Evolutionary conservation across 2,888 invertebrate genomes (phyloP).

Genomic region (Patella depressa): DNA sequence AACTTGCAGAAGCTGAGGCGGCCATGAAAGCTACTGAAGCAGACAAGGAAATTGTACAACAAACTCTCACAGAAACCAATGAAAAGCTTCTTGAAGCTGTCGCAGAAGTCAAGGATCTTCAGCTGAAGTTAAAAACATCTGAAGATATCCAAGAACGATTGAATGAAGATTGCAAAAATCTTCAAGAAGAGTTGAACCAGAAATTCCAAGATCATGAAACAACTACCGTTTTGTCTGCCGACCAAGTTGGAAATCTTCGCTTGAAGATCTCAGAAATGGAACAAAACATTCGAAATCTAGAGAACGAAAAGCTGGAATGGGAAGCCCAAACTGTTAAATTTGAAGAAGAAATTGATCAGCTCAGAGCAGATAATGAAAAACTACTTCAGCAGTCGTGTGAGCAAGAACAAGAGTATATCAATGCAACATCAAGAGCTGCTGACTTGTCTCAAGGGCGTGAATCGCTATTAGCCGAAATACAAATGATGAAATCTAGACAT

Average conservation of each 20-base stretch:
- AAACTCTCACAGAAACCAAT: conserved; percentile 17
- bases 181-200: conserved; percentile 3
- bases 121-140: conserved; percentile 23
- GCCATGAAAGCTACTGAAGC: conserved; percentile 21
- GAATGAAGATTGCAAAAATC: conserved; percentile 25
- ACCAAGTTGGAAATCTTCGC: conserved; percentile 14
- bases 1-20: conserved; percentile 28
- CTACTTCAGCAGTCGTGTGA: not conserved
- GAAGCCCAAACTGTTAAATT: conserved; percentile 13
- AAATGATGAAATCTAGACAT: not conserved
- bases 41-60: conserved; percentile 14
- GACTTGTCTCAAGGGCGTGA: conserved; percentile 17
- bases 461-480: not conserved
- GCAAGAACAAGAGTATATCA: not conserved
- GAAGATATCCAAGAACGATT: conserved; percentile 19
- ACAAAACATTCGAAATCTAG: conserved; percentile 18
- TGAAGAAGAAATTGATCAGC: conserved; percentile 16
- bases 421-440: not conserved
- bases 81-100: conserved; percentile 8
- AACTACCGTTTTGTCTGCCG: not conserved
- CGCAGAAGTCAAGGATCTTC: conserved; percentile 16
- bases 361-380: conserved; percentile 14
- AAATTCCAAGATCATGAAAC: conserved; percentile 16
- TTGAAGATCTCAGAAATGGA: conserved; percentile 17
- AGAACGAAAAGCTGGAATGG: not conserved